Evolutionary conservation across 2,113 vertebrate species (phyloP), one percentile per base, ranked within the genome.

Genomic region (Onychostruthus taczanowskii): DNA sequence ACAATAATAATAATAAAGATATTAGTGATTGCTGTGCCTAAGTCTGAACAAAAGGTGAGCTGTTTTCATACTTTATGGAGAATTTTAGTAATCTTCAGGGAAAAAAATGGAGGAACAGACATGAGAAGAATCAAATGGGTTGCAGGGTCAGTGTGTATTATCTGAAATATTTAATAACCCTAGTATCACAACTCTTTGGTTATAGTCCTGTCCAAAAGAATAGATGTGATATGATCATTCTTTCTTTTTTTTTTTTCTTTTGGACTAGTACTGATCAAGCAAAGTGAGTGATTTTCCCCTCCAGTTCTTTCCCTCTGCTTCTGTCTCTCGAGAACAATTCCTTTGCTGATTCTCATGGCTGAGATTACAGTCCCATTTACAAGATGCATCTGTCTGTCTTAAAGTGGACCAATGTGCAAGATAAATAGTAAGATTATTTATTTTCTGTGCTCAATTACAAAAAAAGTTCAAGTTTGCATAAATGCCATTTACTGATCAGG

Each of bases 311-410:
- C 33, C 35, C 28, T 86, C 41, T 89, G 61, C 46, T 82, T 82
- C 88, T 91, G 68, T 92, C 95, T 84, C 95, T 72, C 75, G 92
- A 89, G 92, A 94, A 39, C 76, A 66, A 84, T 93, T 92, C 76
- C 76, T 97, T 72, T 94, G 79, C 69, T 56, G 70, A 95, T 91
- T 94, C 78, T 66, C 27, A 2, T 52, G 52, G 69, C 69, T 66
- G 88, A 94, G 90, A 94, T 95, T 95, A 82, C 1, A 4, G 56
- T 63, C 52, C 85, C 24, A 84, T 84, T 78, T 95, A 84, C 41
- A 87, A 84, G 72, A 88, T 72, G 56, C 37, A 61, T 81, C 89
- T 84, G 11, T 74, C 85, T 84, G 59, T 56, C 58, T 72, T 46
- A 58, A 86, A 96, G 64, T 61, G 76, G 44, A 52, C 73, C 61